These are phyloP conservation scores for Neodiprion fabricii DNA, from an alignment of 1,140 invertebrate genomes.

Conservation along the genomic window DNA sequence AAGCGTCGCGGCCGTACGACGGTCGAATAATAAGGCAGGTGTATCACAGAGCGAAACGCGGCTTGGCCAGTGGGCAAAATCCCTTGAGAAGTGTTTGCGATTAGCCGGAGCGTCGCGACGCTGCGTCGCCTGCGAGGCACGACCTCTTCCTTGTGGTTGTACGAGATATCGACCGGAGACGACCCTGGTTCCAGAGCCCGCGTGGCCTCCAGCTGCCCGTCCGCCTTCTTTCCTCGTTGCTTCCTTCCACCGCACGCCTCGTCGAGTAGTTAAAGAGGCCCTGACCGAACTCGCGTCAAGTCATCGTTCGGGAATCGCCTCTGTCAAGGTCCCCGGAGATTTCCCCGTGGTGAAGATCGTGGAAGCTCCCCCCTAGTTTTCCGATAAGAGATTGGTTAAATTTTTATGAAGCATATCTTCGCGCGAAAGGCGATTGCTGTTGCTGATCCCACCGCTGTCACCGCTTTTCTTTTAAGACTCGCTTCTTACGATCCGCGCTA, in stretches of 20 bases:
- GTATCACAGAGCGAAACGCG: too few species aligned
- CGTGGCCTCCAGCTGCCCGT: neutral
- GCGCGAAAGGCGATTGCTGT: neutral
- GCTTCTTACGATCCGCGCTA: neutral
- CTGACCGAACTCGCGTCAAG: neutral
- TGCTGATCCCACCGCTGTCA: neutral
- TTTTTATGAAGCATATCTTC: neutral
- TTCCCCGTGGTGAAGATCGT: neutral
- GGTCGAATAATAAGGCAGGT: too few species aligned
- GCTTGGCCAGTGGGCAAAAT: neutral
- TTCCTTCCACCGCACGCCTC: conserved; percentile 5
- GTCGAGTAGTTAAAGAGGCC: conserved; percentile 6
- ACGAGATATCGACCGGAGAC: neutral
- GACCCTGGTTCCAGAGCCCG: neutral
- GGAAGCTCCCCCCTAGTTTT: neutral
- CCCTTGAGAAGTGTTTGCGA: neutral
- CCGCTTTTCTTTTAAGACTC: neutral
- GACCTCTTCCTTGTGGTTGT: neutral
- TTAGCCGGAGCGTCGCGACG: neutral
- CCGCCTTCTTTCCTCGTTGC: neutral
- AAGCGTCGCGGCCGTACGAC: too few species aligned
- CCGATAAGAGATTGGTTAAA: neutral
- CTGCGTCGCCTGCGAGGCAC: neutral
- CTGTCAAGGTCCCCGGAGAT: neutral
- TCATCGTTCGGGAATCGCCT: conserved; percentile 1